A percentile compares a stretch with the other conserved stretches of the same genome.
phyloP scores from a whole-genome alignment of 2,888 invertebrate genomes.

The Scaptomyza caliginosa region DNA sequence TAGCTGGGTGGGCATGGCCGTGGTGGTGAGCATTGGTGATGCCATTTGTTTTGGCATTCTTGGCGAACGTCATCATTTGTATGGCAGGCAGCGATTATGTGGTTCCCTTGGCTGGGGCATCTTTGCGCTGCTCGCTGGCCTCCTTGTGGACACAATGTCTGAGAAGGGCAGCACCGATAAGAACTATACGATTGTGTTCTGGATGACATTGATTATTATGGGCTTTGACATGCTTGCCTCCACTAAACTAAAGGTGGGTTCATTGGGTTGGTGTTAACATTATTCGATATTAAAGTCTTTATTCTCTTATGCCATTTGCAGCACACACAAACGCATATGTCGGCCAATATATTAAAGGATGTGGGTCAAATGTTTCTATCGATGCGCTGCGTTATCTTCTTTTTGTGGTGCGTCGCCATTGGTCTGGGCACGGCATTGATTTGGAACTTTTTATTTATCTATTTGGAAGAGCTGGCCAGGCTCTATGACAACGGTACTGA shows the following conservation, averaged over 20 bases:
- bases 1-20: constrained; percentile 93
- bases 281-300: no score
- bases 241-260: constrained; percentile 86
- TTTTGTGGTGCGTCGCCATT: constrained; percentile 91
- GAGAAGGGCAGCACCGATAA: constrained; percentile 86
- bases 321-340: constrained; percentile 88
- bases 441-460: constrained; percentile 95
- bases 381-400: constrained; percentile 89
- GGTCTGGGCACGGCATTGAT: constrained; percentile 93
- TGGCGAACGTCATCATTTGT: constrained; percentile 89
- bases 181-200: constrained; percentile 92
- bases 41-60: constrained; percentile 94
- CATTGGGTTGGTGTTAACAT: no score
- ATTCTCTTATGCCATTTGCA: constrained; percentile 74
- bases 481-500: constrained; percentile 83
- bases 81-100: constrained; percentile 94
- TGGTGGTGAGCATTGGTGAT: constrained; percentile 94
- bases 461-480: constrained; percentile 89
- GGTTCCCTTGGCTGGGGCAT: constrained; percentile 95
- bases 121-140: constrained; percentile 90
- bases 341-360: constrained; percentile 88
- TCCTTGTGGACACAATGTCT: constrained; percentile 91
- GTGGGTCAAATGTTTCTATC: constrained; percentile 88
- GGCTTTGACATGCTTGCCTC: constrained; percentile 88
- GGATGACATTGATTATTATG: constrained; percentile 88